These are phyloP conservation scores for Standfussiana lucernea DNA, from an alignment of 2,888 invertebrate species.

Conservation along the genomic window DNA sequence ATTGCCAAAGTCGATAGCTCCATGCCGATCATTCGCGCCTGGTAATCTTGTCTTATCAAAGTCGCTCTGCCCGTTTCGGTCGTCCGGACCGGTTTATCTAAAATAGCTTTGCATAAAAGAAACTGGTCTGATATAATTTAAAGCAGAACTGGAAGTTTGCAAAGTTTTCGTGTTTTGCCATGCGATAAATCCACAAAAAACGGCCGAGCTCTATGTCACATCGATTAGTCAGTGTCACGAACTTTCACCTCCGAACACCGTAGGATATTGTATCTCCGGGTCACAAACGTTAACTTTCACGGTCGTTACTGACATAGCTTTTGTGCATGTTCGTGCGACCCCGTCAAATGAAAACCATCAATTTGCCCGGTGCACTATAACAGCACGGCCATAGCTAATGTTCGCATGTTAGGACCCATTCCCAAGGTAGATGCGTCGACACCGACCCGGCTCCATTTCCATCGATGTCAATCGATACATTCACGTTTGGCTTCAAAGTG, in stretches of 20 bases:
- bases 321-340: slow-evolving; percentile 74
- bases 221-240: slow-evolving; percentile 85
- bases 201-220: slow-evolving; percentile 74
- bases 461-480: slow-evolving; percentile 79
- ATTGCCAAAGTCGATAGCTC: slow-evolving; percentile 85
- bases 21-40: slow-evolving; percentile 79
- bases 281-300: slow-evolving; percentile 81
- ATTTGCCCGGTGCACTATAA: slow-evolving; percentile 68
- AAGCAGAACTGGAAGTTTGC: slow-evolving; percentile 4
- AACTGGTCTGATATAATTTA: slow-evolving; percentile 52
- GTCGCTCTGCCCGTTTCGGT: slow-evolving; percentile 44
- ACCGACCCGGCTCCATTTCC: slow-evolving; percentile 73
- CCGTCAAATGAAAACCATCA: slow-evolving; percentile 74
- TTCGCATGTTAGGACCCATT: slow-evolving; percentile 64
- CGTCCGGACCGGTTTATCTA: slow-evolving; percentile 55
- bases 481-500: slow-evolving; percentile 73
- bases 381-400: slow-evolving; percentile 44
- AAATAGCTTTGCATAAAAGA: slow-evolving; percentile 45
- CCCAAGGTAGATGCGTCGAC: slow-evolving; percentile 68
- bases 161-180: slow-evolving; percentile 61
- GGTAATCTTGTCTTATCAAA: slow-evolving; percentile 76
- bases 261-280: slow-evolving; percentile 81
- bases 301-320: slow-evolving; percentile 77
- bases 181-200: slow-evolving; percentile 74
- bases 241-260: slow-evolving; percentile 85